phyloP scores from a whole-genome alignment of 2,888 invertebrate genomes.

The Lordiphosa andalusiaca region DNA sequence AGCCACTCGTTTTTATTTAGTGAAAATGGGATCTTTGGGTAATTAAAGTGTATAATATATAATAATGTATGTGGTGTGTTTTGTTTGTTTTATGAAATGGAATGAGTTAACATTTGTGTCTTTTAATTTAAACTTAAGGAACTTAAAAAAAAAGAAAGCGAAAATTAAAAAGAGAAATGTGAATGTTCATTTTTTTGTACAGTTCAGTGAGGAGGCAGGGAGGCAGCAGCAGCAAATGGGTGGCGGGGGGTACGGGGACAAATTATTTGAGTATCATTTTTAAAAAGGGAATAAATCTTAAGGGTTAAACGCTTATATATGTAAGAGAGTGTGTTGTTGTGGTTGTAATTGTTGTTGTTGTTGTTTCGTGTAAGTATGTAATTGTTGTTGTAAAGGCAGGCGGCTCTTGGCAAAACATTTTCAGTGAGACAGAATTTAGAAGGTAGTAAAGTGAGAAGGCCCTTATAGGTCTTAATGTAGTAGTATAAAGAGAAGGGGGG shows the following conservation, averaged over 20 bases:
- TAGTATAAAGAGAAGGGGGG: no score
- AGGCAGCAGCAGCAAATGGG: not conserved
- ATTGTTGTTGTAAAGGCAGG: slow-evolving; percentile 23
- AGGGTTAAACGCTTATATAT: slow-evolving; percentile 20
- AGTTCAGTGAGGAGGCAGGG: not conserved
- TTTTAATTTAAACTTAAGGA: slow-evolving; percentile 8
- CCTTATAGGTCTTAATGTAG: no score
- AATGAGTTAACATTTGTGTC: slow-evolving; percentile 28
- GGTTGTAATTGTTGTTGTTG: slow-evolving; percentile 34
- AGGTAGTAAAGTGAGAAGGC: slow-evolving; percentile 15
- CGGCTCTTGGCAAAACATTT: slow-evolving; percentile 19
- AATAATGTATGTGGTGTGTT: slow-evolving; percentile 17
- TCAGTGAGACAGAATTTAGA: slow-evolving; percentile 16
- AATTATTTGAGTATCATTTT: slow-evolving; percentile 11
- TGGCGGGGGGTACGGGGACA: not conserved
- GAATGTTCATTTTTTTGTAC: slow-evolving; percentile 1
- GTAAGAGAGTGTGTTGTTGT: slow-evolving; percentile 31
- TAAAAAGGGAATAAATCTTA: slow-evolving; percentile 19
- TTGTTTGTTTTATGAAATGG: slow-evolving; percentile 7
- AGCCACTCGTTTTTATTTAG: slow-evolving; percentile 29
- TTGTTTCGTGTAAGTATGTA: slow-evolving; percentile 27
- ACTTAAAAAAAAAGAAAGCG: slow-evolving; percentile 7
- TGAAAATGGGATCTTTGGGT: slow-evolving; percentile 33
- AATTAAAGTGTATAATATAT: slow-evolving; percentile 16
- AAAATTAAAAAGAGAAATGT: slow-evolving; percentile 10